Evolutionary conservation across 1,140 invertebrate genomes (phyloP), one percentile per base, ranked within the genome.

Genomic region (Pseudomyrmex gracilis): DNA sequence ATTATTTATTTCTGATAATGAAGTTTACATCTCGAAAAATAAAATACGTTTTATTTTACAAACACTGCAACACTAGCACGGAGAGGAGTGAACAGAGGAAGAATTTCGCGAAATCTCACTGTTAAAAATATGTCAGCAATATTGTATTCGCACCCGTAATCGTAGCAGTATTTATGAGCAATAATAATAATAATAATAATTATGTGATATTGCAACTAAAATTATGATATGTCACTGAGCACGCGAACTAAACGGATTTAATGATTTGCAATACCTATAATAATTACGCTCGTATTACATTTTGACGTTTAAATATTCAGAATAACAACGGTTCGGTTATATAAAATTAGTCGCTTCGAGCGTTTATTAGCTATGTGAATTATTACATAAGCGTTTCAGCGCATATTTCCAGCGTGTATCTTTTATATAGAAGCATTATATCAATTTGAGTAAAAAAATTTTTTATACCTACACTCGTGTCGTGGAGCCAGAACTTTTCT

Each of bases 271-370:
- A 80, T 70, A 71, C 34, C 66, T 78, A 78, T 70, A 70, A 70
- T 80, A 80, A 80, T 80, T 80, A 71, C 49, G 53, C 22, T 71
- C 53, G 66, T 80, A 71, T 80, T 80, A 80, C 53, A n/a, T 49
- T 78, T 80, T 70, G 76, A 70, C 66, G n/a, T 71, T 80, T 70
- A 58, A 80, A 80, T 71, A 58, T 80, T 80, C 66, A 70, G 60
- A 80, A 80, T 80, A 71, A 80, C 53, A 66, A 49, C 45, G 76
- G 43, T 47, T 57, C 13, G 4, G 0, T 68, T 2, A 24, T 70
- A 70, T 58, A 70, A 78, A 70, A 80, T 80, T 58, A 58, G 76
- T 1, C 53, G 64, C 15, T 70, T 70, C 76, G 66, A 77, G 24
- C 47, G 17, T 77, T 67, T 53, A 51, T 7, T 22, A 67, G 17